These are phyloP conservation scores for Valencia hispanica DNA, from an alignment of 2,797 vertebrate genomes.

Conservation along the genomic window DNA sequence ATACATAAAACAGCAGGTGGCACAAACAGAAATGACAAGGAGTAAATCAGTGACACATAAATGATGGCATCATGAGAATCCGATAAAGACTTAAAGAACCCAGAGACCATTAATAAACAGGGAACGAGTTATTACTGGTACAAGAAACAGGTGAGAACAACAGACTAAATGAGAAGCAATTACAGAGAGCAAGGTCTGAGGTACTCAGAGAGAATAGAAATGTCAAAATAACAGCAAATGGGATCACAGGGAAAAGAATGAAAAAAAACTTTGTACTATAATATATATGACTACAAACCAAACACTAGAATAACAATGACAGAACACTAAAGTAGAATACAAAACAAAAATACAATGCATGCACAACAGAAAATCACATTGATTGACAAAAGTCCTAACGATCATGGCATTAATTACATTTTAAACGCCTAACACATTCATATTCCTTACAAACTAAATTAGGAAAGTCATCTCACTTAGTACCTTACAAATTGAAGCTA, in stretches of 20 bases:
- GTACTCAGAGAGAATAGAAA: neutral
- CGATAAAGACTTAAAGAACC: neutral
- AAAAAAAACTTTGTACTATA: neutral
- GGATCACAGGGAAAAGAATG: neutral
- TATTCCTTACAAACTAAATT: neutral
- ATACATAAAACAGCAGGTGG: neutral
- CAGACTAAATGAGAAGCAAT: neutral
- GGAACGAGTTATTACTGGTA: neutral
- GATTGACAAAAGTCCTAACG: neutral
- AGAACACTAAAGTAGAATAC: neutral
- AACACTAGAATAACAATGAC: neutral
- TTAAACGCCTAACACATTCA: neutral
- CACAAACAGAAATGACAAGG: neutral
- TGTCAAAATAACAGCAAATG: neutral
- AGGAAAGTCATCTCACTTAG: neutral
- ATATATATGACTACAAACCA: neutral
- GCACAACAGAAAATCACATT: neutral
- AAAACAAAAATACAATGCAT: neutral
- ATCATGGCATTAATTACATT: neutral
- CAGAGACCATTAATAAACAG: neutral
- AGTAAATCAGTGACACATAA: neutral
- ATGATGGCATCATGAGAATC: neutral
- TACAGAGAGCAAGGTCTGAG: neutral
- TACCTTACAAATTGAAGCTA: neutral
- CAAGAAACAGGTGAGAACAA: neutral